Conservation (phyloP, 2,888 invertebrate species). For the Luffia ferchaultella region DNA sequence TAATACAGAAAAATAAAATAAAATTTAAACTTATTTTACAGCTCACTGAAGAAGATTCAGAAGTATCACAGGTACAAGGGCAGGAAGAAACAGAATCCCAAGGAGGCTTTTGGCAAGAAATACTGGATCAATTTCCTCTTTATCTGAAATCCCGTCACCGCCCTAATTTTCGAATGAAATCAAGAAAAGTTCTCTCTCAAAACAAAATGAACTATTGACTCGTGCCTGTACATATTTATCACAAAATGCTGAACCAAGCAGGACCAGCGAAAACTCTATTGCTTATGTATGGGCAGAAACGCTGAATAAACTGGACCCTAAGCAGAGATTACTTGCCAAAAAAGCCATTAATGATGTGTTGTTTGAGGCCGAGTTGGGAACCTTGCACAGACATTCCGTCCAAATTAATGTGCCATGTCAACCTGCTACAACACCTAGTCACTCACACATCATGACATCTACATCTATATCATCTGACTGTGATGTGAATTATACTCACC, state of each 20-base stretch:
- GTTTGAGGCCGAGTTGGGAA: too few relatives aligned
- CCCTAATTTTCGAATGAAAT: slow-evolving; percentile 6
- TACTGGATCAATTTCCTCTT: slow-evolving; percentile 6
- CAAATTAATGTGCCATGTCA: too few relatives aligned
- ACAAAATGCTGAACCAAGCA: slow-evolving; percentile 9
- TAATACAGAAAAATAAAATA: slow-evolving; percentile 6
- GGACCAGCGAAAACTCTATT: slow-evolving; percentile 7
- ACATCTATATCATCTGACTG: too few relatives aligned
- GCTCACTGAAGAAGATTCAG: too few relatives aligned
- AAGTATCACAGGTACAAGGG: slow-evolving; percentile 4
- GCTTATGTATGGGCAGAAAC: slow-evolving; percentile 15
- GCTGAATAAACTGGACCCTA: slow-evolving; percentile 14
- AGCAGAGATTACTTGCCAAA: slow-evolving; percentile 17
- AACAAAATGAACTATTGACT: slow-evolving; percentile 10
- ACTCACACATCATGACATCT: slow-evolving; percentile 6
- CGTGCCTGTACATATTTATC: slow-evolving; percentile 12
- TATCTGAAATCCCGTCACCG: slow-evolving; percentile 2
- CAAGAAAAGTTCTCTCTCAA: slow-evolving; percentile 7
- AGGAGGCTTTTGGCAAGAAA: slow-evolving; percentile 1
- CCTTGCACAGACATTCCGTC: too few relatives aligned
- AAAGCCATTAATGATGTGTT: too few relatives aligned
- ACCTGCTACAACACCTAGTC: too few relatives aligned
- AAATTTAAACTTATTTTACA: too few relatives aligned
- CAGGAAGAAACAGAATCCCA: slow-evolving; percentile 6
- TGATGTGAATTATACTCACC: too few relatives aligned